Evolutionary conservation across 2,113 vertebrate species (phyloP).

Genomic region (Gymnorhina tibicen): DNA sequence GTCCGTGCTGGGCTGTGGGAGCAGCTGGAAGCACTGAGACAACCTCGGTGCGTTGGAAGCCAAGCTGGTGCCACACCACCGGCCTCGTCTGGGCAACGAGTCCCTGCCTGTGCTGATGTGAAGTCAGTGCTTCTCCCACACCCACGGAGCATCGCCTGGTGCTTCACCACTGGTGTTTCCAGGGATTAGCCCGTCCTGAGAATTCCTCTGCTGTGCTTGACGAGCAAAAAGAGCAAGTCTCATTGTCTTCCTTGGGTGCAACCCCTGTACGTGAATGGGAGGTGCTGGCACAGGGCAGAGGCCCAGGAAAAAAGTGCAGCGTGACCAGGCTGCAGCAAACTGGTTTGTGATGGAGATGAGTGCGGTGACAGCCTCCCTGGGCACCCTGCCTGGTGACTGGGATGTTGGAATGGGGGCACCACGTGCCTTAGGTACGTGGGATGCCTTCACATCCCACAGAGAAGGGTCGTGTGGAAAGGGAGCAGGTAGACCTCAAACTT

Average conservation of each 20-base stretch:
- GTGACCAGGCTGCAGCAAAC: neutral
- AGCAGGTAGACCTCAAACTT: neutral
- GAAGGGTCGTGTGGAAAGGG: neutral
- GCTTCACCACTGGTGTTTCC: neutral
- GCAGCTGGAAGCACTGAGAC: neutral
- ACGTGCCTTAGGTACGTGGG: neutral
- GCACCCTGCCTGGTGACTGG: neutral
- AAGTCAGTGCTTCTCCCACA: neutral
- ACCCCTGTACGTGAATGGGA: fast-evolving
- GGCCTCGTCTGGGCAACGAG: fast-evolving
- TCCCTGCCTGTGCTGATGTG: neutral
- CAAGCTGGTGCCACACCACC: fast-evolving
- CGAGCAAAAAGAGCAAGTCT: neutral
- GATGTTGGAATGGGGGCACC: neutral
- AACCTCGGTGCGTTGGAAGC: fast-evolving
- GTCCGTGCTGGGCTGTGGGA: neutral
- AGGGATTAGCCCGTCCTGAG: neutral
- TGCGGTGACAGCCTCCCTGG: neutral
- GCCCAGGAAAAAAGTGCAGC: fast-evolving
- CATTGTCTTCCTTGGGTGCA: fast-evolving
- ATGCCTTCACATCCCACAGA: neutral
- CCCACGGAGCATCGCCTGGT: neutral
- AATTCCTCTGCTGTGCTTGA: neutral
- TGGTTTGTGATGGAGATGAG: neutral
- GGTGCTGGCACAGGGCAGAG: neutral